Evolutionary conservation across 2,888 invertebrate genomes (phyloP), one percentile per base, ranked within the genome.

Genomic region (Acleris laterana): DNA sequence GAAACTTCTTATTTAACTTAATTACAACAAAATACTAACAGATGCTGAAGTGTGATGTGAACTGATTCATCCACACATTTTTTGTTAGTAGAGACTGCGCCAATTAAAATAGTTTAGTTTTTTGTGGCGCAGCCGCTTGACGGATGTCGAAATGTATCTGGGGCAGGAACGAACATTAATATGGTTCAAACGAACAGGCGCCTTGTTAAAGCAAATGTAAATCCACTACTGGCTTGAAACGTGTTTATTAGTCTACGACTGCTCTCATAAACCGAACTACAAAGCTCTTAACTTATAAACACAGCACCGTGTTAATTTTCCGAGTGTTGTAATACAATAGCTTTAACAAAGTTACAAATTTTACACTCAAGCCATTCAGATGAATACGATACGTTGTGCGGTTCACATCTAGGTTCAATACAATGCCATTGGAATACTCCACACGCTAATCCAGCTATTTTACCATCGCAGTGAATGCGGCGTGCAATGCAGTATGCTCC

Each of bases 41-140:
- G 75, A 81, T 83, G 83, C 78, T 75, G 77, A 81, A 62, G 38
- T 66, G 61, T 46, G 62, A 79, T 77, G 83, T 81, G 79, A 80
- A 80, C 76, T 72, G 77, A 81, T 81, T 82, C 84, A 83, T 82
- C 83, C 85, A 82, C 82, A 82, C 61, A 51, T 56, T 86, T 84
- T 89, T 88, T 87, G 84, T 79, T 78, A 76, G 69, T 72, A 77
- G 79, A 80, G 82, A 81, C 85, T 81, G 89, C 89, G 87, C 88
- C 87, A 92, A 91, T 92, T 92, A 93, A 92, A 91, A 92, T 92
- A 89, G 88, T 84, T 89, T 78, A 82, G 84, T 78, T 81, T 90
- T 91, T 91, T 92, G 85, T 87, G 75, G 77, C 77, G 70, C 79
- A 74, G 75, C 77, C 70, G 78, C 74, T 82, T 81, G 88, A 87